phyloP scores from a whole-genome alignment of 2,797 vertebrate species.

The Ambastaia sidthimunki region DNA sequence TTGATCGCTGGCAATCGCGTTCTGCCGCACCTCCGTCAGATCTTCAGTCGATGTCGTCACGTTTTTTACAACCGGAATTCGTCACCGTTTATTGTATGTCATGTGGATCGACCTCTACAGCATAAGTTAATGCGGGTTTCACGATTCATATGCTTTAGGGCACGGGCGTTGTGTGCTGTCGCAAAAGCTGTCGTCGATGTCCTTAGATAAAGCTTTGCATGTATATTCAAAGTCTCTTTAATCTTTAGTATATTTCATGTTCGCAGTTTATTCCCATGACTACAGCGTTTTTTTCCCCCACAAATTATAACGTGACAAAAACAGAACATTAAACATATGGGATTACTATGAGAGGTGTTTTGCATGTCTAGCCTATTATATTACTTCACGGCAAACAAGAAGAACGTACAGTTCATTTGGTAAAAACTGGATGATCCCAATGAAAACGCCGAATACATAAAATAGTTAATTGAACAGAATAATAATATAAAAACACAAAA shows the following conservation, averaged over 20 bases:
- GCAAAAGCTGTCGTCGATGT: constrained; percentile 59
- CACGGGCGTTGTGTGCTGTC: constrained; percentile 54
- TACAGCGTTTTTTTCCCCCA: too few species aligned
- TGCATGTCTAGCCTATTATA: not conserved
- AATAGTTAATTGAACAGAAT: not conserved
- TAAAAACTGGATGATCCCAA: not conserved
- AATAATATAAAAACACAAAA: not conserved
- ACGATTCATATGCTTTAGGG: not conserved
- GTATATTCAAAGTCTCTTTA: not conserved
- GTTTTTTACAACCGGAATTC: constrained; percentile 43
- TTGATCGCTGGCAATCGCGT: constrained; percentile 52
- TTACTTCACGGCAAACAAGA: constrained; percentile 37
- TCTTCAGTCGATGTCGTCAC: constrained; percentile 64
- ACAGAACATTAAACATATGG: not conserved
- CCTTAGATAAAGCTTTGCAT: not conserved
- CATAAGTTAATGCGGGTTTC: not conserved
- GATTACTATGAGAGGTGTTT: not conserved
- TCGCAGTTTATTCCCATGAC: not conserved
- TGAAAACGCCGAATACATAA: not conserved
- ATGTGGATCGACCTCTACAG: constrained; percentile 20
- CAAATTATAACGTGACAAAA: not conserved
- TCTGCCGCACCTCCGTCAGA: constrained; percentile 73
- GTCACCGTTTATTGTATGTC: constrained; percentile 25
- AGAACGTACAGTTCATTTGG: not conserved
- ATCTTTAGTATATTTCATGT: not conserved